These are phyloP conservation scores for Thunnus maccoyii DNA, from an alignment of 2,113 vertebrate genomes.

Conservation along the genomic window DNA sequence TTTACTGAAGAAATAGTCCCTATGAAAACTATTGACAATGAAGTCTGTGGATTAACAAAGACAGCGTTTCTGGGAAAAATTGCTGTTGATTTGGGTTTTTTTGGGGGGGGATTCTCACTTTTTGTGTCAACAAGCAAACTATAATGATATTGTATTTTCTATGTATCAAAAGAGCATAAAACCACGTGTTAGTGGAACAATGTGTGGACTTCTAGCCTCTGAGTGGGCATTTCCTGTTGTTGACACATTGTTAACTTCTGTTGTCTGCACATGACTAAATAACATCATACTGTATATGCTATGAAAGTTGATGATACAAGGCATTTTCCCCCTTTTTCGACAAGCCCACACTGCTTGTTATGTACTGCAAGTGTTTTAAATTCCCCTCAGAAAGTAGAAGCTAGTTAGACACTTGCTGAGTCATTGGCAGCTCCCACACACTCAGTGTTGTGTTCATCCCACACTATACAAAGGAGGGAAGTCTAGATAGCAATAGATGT, in stretches of 20 bases:
- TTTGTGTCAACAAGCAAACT: too few species aligned
- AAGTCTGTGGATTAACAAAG: too few species aligned
- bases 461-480: neutral
- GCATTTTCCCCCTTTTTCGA: neutral
- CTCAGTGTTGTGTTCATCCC: neutral
- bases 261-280: neutral
- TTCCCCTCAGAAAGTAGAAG: neutral
- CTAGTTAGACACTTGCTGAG: neutral
- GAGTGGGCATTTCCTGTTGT: constrained; percentile 9
- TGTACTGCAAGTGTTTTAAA: too few species aligned
- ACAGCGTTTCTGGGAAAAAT: too few species aligned
- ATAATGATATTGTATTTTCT: neutral
- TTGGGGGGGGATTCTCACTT: too few species aligned
- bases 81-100: too few species aligned
- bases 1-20: too few species aligned
- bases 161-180: neutral
- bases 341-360: neutral
- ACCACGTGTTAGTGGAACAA: neutral
- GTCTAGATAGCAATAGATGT: neutral
- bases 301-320: neutral
- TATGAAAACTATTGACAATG: too few species aligned
- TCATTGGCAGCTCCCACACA: neutral
- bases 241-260: neutral
- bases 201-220: neutral
- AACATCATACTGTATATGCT: neutral